Conservation (phyloP, 2,113 vertebrate genomes). For the Tretioscincus oriximinensis region DNA sequence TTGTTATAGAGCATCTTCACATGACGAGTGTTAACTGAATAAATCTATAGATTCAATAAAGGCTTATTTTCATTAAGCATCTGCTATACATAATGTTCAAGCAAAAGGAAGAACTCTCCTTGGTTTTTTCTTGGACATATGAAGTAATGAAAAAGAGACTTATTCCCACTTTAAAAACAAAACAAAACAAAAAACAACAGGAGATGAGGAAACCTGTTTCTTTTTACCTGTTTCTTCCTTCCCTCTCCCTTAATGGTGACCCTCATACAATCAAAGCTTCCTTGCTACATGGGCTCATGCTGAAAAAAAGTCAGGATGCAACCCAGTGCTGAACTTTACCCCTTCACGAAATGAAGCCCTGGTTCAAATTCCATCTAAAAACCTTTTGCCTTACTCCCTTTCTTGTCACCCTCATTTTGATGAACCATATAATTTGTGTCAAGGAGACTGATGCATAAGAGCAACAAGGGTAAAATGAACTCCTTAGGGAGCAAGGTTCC, state of each 20-base stretch:
- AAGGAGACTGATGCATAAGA: conserved; percentile 32
- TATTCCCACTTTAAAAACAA: no score
- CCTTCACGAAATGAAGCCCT: background rate
- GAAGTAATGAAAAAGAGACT: no score
- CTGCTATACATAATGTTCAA: background rate
- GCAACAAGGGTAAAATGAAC: conserved; percentile 40
- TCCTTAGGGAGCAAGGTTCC: conserved; percentile 48
- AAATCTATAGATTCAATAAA: background rate
- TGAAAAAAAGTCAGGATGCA: background rate
- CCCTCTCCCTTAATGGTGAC: no score
- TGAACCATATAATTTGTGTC: conserved; percentile 37
- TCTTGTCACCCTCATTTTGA: conserved; percentile 24
- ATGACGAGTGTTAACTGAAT: background rate
- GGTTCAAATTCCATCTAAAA: conserved; percentile 14
- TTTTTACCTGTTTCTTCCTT: no score
- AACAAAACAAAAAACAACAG: no score
- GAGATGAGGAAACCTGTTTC: no score
- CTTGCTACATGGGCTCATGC: background rate
- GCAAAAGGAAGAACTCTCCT: no score
- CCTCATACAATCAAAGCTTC: background rate
- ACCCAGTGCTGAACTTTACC: background rate
- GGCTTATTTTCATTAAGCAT: background rate
- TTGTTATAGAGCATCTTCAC: background rate
- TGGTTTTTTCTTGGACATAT: no score
- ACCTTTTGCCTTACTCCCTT: conserved; percentile 25